These are phyloP conservation scores for Micrasema minimum DNA, from an alignment of 1,140 invertebrate species.

Conservation along the genomic window DNA sequence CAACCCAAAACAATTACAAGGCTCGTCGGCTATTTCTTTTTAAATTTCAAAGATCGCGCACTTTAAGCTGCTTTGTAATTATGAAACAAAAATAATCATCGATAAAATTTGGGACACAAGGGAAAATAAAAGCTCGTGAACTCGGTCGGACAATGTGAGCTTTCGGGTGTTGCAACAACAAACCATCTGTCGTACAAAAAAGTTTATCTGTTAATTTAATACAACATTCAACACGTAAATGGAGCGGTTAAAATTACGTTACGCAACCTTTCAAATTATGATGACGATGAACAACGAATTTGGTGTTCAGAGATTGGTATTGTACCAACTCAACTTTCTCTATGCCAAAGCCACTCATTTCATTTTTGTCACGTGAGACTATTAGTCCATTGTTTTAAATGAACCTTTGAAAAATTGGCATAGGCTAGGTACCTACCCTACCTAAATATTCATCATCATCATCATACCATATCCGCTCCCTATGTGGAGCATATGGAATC, in stretches of 20 bases:
- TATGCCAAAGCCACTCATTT: background rate
- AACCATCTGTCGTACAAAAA: constrained; percentile 40
- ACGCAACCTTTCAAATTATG: constrained; percentile 19
- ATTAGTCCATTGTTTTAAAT: constrained; percentile 5
- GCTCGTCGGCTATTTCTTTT: constrained; percentile 38
- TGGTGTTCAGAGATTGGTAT: constrained; percentile 15
- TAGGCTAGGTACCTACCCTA: background rate
- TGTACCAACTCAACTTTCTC: constrained; percentile 29
- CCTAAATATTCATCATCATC: too few relatives aligned
- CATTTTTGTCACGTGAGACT: too few relatives aligned
- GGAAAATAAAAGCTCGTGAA: constrained; percentile 34
- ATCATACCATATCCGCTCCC: too few relatives aligned
- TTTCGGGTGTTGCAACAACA: constrained; percentile 34
- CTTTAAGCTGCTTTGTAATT: constrained; percentile 44
- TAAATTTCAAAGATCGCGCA: constrained; percentile 32
- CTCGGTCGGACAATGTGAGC: constrained; percentile 32
- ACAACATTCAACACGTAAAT: constrained; percentile 22
- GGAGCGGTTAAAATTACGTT: constrained; percentile 23
- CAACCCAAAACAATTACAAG: constrained; percentile 29
- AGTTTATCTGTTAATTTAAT: constrained; percentile 19
- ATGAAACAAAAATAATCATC: constrained; percentile 38
- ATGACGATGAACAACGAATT: constrained; percentile 25
- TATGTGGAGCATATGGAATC: too few relatives aligned
- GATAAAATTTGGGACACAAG: constrained; percentile 24
- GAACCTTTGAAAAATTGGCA: background rate